Evolutionary conservation across 1,140 invertebrate species (phyloP), one percentile per base, ranked within the genome.

Genomic region (Pseudomyrmex flavicornis): DNA sequence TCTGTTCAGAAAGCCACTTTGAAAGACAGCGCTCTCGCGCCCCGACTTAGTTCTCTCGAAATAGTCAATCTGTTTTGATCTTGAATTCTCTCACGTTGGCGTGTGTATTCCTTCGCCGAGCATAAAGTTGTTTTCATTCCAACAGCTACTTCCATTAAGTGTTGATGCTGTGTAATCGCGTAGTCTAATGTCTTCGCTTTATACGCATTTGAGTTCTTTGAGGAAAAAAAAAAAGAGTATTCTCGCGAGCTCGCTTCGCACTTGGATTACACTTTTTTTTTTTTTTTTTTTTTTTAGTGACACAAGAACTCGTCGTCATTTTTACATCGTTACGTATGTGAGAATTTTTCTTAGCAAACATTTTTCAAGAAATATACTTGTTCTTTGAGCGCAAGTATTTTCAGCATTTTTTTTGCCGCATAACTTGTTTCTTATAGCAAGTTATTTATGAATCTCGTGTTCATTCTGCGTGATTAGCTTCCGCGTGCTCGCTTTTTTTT

Each of bases 31-130:
- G 52, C 35, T 35, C 35, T 0, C 35, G 35, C 35, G 35, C 35
- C 5, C 35, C 35, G 8, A 26, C n/a, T 66, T 46, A 2, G 26
- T 79, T 79, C 65, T 79, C 65, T 48, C 15, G 52, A 69, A 79
- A 79, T 79, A 79, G 35, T 58, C 54, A 15, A 58, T 79, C 54
- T 79, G 54, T 79, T 79, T 59, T 59, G 17, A 79, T 58, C 52
- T 68, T 17, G 65, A 26, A 70, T 70, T 59, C n/a, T 70, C 63
- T 9, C 26, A 9, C 50, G 4, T 3, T 59, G 22, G 48, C 58
- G 4, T 12, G 8, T 10, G 2, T 48, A 79, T 50, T 59, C n/a
- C 48, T 35, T 35, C 7, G 20, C 12, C 26, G 10, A 15, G 5
- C 20, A 44, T 20, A n/a, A 17, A 77, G 22, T 20, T 44, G 48